Percentiles rank a stretch among this genome's conserved stretches.
Evolutionary conservation across 2,113 vertebrate species (phyloP).

Genomic region (Glaucidium brasilianum): DNA sequence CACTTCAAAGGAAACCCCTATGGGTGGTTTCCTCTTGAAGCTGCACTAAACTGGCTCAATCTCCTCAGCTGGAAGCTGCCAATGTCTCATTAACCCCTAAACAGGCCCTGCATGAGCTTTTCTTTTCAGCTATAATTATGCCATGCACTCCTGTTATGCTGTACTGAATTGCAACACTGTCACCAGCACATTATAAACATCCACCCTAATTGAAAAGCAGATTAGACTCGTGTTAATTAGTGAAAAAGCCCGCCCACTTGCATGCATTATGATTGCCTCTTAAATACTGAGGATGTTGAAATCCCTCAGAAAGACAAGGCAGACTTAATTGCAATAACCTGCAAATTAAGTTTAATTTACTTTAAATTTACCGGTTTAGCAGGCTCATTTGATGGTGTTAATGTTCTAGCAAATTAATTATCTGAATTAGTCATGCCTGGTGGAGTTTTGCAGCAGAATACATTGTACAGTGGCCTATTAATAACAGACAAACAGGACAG

Average conservation of each 20-base stretch:
- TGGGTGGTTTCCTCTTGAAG: conserved; percentile 99
- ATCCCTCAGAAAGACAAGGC: conserved; percentile 90
- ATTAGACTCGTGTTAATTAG: conserved; percentile 89
- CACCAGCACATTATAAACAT: conserved; percentile 84
- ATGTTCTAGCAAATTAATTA: conserved; percentile 99
- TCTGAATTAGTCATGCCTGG: conserved; percentile 97
- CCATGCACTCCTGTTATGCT: conserved; percentile 82
- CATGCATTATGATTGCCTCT: conserved; percentile 90
- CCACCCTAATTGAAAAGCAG: conserved; percentile 93
- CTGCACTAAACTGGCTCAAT: conserved; percentile 86
- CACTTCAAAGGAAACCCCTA: conserved; percentile 99
- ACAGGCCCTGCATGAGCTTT: conserved; percentile 94
- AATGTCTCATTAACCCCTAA: conserved; percentile 99
- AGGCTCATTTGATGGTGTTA: conserved; percentile 95
- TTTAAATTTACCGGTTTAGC: conserved; percentile 94
- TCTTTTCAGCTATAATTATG: conserved; percentile 89
- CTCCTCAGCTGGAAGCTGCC: conserved; percentile 93
- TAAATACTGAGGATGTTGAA: conserved; percentile 88
- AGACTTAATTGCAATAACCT: conserved; percentile 96
- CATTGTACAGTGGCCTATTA: conserved; percentile 85
- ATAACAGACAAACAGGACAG: conserved; percentile 95
- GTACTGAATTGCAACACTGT: conserved; percentile 81
- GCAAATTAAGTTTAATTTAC: conserved; percentile 95
- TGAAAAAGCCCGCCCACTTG: conserved; percentile 82
- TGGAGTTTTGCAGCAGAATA: conserved; percentile 90